phyloP scores from a whole-genome alignment of 2,888 invertebrate species.

The Lathronympha strigana region DNA sequence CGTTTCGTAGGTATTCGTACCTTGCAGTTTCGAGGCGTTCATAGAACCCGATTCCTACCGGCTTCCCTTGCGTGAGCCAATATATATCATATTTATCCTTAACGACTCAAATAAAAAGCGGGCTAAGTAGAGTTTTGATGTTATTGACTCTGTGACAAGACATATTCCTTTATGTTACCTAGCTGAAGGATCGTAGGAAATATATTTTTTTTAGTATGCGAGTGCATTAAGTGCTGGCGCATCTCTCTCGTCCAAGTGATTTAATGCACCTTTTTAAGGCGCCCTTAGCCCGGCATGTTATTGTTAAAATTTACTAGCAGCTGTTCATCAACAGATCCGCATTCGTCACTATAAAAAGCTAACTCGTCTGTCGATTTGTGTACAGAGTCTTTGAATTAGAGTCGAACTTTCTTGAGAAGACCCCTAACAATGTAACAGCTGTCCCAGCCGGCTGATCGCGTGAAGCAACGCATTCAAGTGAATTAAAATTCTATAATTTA shows the following conservation, averaged over 20 bases:
- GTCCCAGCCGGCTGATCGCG: slow-evolving; percentile 52
- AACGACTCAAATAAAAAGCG: too few species aligned
- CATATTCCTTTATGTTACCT: too few species aligned
- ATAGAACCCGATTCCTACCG: too few species aligned
- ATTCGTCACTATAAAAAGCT: slow-evolving; percentile 57
- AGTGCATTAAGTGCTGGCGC: slow-evolving; percentile 34
- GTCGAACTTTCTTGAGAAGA: slow-evolving; percentile 13
- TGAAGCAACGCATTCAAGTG: slow-evolving; percentile 48
- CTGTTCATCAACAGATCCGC: slow-evolving; percentile 64
- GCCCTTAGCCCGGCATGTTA: slow-evolving; percentile 48
- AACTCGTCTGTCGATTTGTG: not conserved
- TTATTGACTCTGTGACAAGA: too few species aligned
- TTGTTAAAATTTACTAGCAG: slow-evolving; percentile 60
- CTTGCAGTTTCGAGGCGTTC: too few species aligned
- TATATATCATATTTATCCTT: too few species aligned
- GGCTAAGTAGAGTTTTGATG: too few species aligned
- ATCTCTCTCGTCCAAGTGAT: slow-evolving; percentile 54
- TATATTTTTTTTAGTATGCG: not conserved
- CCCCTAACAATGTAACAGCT: slow-evolving; percentile 50
- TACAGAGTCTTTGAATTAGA: slow-evolving; percentile 9
- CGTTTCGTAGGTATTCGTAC: too few species aligned
- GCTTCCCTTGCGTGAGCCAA: too few species aligned
- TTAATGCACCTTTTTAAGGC: slow-evolving; percentile 57
- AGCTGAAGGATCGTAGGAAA: not conserved
- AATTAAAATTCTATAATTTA: slow-evolving; percentile 29